These are phyloP conservation scores for Characodon lateralis DNA, from an alignment of 2,797 vertebrate genomes.

Conservation along the genomic window DNA sequence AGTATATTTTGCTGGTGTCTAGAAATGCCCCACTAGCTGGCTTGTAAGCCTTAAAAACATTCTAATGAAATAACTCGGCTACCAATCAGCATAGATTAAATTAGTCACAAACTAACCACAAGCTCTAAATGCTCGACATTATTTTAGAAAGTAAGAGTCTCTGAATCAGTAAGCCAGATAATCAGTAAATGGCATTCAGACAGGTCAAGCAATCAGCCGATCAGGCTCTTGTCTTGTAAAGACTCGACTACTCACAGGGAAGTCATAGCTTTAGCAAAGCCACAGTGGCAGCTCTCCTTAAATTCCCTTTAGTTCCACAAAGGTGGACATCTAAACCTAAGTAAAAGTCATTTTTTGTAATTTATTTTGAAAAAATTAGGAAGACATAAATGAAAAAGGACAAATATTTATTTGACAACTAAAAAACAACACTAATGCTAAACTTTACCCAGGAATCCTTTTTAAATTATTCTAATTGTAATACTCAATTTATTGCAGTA, in stretches of 20 bases:
- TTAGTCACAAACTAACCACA: constrained; percentile 6
- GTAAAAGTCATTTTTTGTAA: background rate
- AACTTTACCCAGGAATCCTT: background rate
- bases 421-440: background rate
- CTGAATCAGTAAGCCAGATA: background rate
- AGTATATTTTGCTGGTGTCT: background rate
- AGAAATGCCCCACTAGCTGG: background rate
- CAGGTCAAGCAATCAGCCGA: constrained; percentile 4
- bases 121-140: background rate
- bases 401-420: background rate
- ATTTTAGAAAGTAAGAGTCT: background rate
- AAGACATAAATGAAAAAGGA: background rate
- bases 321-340: background rate
- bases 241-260: background rate
- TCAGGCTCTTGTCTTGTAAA: constrained; percentile 1
- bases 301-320: background rate
- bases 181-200: constrained; percentile 1
- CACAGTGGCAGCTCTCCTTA: background rate
- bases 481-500: background rate
- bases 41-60: constrained; percentile 1
- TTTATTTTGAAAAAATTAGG: background rate
- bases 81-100: background rate
- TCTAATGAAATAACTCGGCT: constrained; percentile 1
- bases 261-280: background rate
- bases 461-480: background rate